Evolutionary conservation across 2,113 vertebrate genomes (phyloP).

Genomic region (Notechis scutatus): DNA sequence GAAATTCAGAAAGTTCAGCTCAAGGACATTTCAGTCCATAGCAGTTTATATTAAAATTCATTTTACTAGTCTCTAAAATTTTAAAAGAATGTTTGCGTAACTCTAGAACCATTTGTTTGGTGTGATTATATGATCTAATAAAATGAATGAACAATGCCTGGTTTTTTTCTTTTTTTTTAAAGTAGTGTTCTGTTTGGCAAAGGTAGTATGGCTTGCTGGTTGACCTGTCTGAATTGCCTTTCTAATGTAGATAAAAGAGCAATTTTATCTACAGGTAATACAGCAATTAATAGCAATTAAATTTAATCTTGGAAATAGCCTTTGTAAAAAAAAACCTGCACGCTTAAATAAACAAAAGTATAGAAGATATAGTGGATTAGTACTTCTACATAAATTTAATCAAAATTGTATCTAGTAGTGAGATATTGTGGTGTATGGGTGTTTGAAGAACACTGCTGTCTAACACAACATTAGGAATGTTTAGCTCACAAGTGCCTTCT

Average conservation of each 20-base stretch:
- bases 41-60: neutral
- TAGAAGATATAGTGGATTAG: constrained; percentile 2
- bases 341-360: neutral
- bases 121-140: neutral
- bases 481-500: neutral
- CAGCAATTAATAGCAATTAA: neutral
- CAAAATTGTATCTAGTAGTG: neutral
- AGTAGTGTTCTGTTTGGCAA: neutral
- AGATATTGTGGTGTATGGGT: neutral
- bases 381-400: neutral
- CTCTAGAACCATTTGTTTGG: neutral
- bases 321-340: neutral
- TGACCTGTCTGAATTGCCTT: constrained; percentile 7
- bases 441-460: neutral
- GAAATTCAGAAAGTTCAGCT: neutral
- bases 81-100: neutral
- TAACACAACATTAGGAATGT: neutral
- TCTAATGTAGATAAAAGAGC: neutral
- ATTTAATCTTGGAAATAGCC: neutral
- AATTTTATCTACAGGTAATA: neutral
- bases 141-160: neutral
- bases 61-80: neutral
- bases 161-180: neutral
- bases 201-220: neutral
- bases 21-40: neutral